Evolutionary conservation across 2,888 invertebrate genomes (phyloP), one percentile per base, ranked within the genome.

Genomic region (Aphodius sticticus): DNA sequence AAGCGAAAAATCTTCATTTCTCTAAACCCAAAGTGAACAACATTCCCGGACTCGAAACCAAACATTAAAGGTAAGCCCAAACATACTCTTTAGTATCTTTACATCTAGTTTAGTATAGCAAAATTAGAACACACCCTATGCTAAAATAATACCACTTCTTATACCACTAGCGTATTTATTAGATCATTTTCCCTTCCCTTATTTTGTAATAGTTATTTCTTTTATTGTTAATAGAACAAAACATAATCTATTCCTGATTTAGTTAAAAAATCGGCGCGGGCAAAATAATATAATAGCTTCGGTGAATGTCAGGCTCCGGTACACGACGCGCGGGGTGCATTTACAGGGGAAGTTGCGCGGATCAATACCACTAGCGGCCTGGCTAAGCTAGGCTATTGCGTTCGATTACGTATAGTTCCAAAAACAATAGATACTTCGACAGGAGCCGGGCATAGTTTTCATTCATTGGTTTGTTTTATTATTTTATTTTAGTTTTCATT

Each of bases 361-460:
- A 89, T 89, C 89, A 89, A 89, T 89, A 89, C 88, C 84, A 86
- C 84, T 85, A 84, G 84, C 85, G 85, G 87, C 88, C 88, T 86
- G 87, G 88, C 85, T 86, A 86, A 86, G 87, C 87, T 84, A 86
- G 84, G 82, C 81, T 82, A 82, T 83, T 81, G 80, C 81, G 77
- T 77, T 53, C 53, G 53, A 53, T 53, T 53, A 53, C 53, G 53
- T 53, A 53, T 53, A 53, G 53, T 53, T 9, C 12, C 26, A 26
- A 53, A 53, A 53, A 53, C 53, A 53, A 53, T 9, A 53, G 53
- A 53, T 26, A 53, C 53, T 53, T 53, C 6, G 7, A 1, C 12
- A 12, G 53, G 53, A 7, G 6, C 53, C 12, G 53, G 53, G 53
- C 2, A 5, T 9, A 26, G 3, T 26, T 26, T 26, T 26, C 35